Evolutionary conservation across 2,113 vertebrate genomes (phyloP), one percentile per base, ranked within the genome.

Genomic region (Lophotis ruficrista): DNA sequence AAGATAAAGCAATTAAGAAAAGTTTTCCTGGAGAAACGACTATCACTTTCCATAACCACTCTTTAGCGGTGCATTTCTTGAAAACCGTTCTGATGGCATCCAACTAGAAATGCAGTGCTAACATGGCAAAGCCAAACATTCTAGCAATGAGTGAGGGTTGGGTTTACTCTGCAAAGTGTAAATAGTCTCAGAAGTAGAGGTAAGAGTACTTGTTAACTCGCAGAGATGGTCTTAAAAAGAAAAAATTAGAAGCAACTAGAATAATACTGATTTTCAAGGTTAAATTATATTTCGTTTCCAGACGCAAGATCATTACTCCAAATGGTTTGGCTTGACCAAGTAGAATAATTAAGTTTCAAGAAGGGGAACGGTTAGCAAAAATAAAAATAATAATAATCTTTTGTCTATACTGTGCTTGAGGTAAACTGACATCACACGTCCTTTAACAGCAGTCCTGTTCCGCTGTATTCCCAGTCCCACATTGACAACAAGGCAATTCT

Each of bases 401-500:
- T 61, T 80, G n/a, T 12, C 78, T 73, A 33, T 50, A 18, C 11
- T 58, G 28, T 27, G 18, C 35, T 73, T 87, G 56, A 75, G 66
- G 37, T 70, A 87, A 95, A 91, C 45, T 57, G 53, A 75, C 87
- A 91, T 86, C 45, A 20, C 53, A 93, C 62, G 69, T 90, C 71
- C 89, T 95, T 91, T 86, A 95, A 92, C 90, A 80, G 60, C 62
- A 70, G n/a, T 5, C 58, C 82, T 94, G 80, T 45, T 94, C 78
- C 94, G 89, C 93, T 92, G 69, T 91, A 93, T 81, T 95, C 93
- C 58, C 93, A 91, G 61, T 77, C 83, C 91, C 89, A 92, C 90
- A 97, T 81, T 95, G 97, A 98, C 96, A 96, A 98, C 97, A 97
- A 96, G 93, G 95, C 95, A 96, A 98, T 98, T 98, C 97, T 98